Evolutionary conservation across 2,113 vertebrate species (phyloP).

Genomic region (Carollia perspicillata): DNA sequence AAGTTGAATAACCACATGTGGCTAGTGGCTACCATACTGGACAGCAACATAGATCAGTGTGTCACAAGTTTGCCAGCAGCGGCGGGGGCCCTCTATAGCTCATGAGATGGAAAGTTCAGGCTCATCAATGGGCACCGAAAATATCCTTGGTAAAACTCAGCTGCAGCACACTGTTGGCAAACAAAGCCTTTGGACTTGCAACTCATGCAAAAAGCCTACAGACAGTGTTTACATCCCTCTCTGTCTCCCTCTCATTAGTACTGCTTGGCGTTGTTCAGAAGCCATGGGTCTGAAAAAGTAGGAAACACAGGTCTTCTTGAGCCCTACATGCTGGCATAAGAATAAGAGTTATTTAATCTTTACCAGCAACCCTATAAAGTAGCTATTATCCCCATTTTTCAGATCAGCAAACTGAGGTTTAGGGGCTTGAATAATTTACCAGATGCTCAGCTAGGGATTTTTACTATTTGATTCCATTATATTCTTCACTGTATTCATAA

Average conservation of each 20-base stretch:
- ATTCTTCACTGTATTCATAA: slow-evolving; percentile 24
- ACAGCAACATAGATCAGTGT: not conserved
- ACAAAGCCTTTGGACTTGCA: not conserved
- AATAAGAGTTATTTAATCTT: not conserved
- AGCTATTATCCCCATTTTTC: not conserved
- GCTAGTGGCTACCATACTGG: not conserved
- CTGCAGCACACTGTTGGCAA: not conserved
- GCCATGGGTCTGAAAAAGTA: not conserved
- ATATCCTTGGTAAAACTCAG: not conserved
- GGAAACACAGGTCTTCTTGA: not conserved
- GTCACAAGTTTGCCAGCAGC: not conserved
- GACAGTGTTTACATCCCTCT: not conserved
- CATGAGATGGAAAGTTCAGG: not conserved
- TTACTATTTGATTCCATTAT: not conserved
- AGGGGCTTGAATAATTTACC: not conserved
- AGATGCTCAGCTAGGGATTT: not conserved
- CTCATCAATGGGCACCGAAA: not conserved
- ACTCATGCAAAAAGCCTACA: not conserved
- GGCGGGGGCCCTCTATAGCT: not conserved
- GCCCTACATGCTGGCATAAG: not conserved
- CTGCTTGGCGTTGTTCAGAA: not conserved
- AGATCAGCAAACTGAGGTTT: slow-evolving; percentile 20
- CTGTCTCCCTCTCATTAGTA: not conserved
- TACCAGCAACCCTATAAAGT: not conserved
- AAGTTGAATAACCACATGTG: not conserved